Evolutionary conservation across 30 jellyfish, hydroid and myxozoan genomes (phyloP), one percentile per base, ranked within the genome.

Genomic region (Aurelia aurita complex sp. Pacific): DNA sequence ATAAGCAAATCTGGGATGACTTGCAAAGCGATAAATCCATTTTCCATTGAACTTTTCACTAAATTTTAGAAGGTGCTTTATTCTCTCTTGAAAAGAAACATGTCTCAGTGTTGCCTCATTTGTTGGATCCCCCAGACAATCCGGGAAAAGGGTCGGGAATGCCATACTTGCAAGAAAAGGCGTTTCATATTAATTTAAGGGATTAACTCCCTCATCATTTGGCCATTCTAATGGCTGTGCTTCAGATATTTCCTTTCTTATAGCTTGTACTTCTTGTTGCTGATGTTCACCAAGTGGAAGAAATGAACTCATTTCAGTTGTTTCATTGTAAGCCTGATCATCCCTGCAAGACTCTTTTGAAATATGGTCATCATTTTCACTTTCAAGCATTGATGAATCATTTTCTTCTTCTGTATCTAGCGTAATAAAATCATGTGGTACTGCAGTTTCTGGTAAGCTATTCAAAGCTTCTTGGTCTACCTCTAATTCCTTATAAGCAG

Each of bases 1-100:
- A 42, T 72, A 72, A 16, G 82, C 64, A 72, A 72, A 72, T 72
- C 69, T 72, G 10, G 82, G 82, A 38, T 38, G 50, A 38, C 50
- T 38, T 38, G 50, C 50, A 38, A 38, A 38, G 50, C 50, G 50
- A 38, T 38, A 38, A 38, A 38, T 38, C 50, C 50, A 38, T 38
- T 38, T 38, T 38, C 50, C 50, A 38, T 38, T 38, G 5, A 38
- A 2, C 5, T 38, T 38, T 38, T 38, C 50, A 38, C 50, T 38
- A 38, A 38, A 38, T 38, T 38, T 38, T 4, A 38, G 50, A 38
- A 38, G 50, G 50, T 38, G 50, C 50, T 38, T 38, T 2, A 38
- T 38, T 38, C 50, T 38, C 0, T 38, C 50, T 38, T 38, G 50
- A 38, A 38, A 38, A 38, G 50, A 38, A 38, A 38, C 50, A 38